Evolutionary conservation across 2,888 invertebrate genomes (phyloP).

Genomic region (Andrena trimmerana): DNA sequence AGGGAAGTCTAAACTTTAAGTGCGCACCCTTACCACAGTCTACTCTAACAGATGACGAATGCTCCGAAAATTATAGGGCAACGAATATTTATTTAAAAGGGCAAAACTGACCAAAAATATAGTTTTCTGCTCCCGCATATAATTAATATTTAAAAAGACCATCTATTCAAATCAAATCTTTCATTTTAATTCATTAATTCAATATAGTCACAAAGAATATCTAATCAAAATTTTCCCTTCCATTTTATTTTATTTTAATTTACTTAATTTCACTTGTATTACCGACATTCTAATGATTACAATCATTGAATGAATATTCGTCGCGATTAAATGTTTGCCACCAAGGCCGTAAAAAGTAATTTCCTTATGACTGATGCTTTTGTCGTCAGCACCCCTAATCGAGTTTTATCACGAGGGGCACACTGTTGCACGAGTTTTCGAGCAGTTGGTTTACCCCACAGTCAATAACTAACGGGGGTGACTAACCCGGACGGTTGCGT

Average conservation of each 20-base stretch:
- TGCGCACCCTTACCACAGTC: too few species aligned
- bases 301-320: background rate
- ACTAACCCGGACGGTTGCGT: constrained; percentile 50
- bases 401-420: background rate
- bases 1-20: too few species aligned
- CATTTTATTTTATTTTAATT: too few species aligned
- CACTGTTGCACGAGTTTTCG: constrained; percentile 43
- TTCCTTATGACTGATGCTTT: too few species aligned
- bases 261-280: too few species aligned
- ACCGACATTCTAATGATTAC: too few species aligned
- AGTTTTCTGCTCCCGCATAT: background rate
- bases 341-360: too few species aligned
- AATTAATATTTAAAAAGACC: background rate
- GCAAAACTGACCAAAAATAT: background rate
- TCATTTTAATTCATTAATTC: too few species aligned
- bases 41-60: background rate
- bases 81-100: background rate
- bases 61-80: background rate
- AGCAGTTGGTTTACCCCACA: constrained; percentile 16
- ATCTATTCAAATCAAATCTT: too few species aligned
- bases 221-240: too few species aligned
- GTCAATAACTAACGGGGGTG: constrained; percentile 40
- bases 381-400: background rate
- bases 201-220: too few species aligned
- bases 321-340: background rate